Conservation (phyloP, 2,888 invertebrate species). For the Aelia acuminata region DNA sequence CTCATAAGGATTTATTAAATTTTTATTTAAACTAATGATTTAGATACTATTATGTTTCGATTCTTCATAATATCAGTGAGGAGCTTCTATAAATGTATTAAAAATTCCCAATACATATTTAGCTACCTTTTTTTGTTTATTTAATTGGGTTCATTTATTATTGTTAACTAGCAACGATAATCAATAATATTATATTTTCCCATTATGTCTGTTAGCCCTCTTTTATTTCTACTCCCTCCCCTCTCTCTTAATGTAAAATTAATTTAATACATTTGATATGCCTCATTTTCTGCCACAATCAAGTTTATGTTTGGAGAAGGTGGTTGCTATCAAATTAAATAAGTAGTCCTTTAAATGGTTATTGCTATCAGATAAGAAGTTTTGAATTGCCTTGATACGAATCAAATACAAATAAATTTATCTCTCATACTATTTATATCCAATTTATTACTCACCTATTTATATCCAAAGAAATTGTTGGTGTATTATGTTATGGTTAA, state of each 20-base stretch:
- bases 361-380: slow-evolving; percentile 22
- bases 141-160: neutral
- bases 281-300: neutral
- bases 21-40: neutral
- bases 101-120: too few relatives aligned
- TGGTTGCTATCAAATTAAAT: neutral
- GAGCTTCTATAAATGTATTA: too few relatives aligned
- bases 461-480: neutral
- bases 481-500: neutral
- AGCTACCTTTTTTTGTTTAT: neutral
- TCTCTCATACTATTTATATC: neutral
- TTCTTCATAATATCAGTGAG: too few relatives aligned
- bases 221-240: neutral
- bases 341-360: neutral
- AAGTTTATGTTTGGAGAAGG: neutral
- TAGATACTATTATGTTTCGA: neutral
- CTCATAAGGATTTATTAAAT: too few relatives aligned
- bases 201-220: neutral
- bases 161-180: neutral
- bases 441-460: slow-evolving; percentile 42
- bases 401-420: slow-evolving; percentile 38
- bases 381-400: slow-evolving; percentile 37
- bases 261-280: neutral
- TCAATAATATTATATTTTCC: neutral
- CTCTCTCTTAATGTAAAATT: neutral